phyloP scores from a whole-genome alignment of 2,888 invertebrate species.

The Hemithea aestivaria region DNA sequence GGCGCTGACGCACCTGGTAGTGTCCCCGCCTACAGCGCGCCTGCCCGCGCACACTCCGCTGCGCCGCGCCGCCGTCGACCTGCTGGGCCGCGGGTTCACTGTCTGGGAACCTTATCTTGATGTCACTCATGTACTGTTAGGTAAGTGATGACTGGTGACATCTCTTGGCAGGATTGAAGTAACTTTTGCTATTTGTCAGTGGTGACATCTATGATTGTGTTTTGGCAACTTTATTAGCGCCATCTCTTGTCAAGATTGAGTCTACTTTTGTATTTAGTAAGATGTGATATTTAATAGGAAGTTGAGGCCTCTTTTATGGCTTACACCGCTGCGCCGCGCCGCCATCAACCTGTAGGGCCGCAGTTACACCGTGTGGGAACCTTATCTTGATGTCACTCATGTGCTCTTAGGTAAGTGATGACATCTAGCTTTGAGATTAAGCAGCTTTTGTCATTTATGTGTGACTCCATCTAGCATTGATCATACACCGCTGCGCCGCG shows the following conservation, averaged over 20 bases:
- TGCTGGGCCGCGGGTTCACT: conserved; percentile 97
- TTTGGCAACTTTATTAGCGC: no score
- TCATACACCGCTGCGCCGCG: conserved; percentile 93
- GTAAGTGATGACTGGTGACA: no score
- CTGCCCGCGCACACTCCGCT: conserved; percentile 96
- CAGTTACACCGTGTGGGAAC: conserved; percentile 99
- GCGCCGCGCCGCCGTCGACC: conserved; percentile 96
- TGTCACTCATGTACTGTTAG: conserved; percentile 64
- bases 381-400: conserved; percentile 82
- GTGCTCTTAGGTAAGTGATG: conserved; percentile 60
- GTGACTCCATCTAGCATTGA: no score
- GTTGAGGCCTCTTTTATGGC: no score
- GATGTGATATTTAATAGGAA: no score
- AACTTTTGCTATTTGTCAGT: no score
- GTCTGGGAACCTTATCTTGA: conserved; percentile 97
- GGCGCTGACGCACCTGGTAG: conserved; percentile 94
- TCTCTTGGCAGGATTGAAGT: no score
- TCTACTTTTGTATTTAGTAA: no score
- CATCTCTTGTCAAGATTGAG: no score
- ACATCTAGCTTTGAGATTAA: no score
- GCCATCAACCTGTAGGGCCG: conserved; percentile 98
- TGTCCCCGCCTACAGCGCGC: conserved; percentile 90
- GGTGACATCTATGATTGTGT: no score
- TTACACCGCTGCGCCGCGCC: conserved; percentile 95
- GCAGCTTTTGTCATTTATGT: no score